These are phyloP conservation scores for Cyphomyrus discorhynchus DNA, from an alignment of 2,113 vertebrate genomes.

Conservation along the genomic window DNA sequence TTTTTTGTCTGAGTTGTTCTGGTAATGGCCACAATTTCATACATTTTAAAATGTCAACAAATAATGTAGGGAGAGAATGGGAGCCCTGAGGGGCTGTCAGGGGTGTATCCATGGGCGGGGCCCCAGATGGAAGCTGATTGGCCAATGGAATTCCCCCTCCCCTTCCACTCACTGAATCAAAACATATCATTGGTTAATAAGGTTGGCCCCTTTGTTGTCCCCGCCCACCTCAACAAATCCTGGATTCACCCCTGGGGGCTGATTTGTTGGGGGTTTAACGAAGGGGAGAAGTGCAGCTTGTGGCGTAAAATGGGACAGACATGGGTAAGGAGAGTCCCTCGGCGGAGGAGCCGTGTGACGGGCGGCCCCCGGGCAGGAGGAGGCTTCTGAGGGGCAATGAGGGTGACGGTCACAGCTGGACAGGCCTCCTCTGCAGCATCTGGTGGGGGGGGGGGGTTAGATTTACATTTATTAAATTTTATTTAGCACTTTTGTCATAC, in stretches of 20 bases:
- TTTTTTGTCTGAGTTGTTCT: not conserved
- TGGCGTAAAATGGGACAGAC: not conserved
- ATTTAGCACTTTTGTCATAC: too few species aligned
- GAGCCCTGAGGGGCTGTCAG: not conserved
- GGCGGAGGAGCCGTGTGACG: not conserved
- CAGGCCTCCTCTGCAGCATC: too few species aligned
- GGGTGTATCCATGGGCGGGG: not conserved
- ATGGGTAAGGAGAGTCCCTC: not conserved
- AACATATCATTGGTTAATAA: not conserved
- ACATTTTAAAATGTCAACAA: not conserved
- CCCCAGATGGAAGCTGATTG: not conserved
- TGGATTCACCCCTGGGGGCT: not conserved
- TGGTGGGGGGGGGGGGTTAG: not conserved
- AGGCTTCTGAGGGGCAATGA: not conserved
- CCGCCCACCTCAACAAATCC: not conserved
- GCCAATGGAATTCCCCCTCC: not conserved
- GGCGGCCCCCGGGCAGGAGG: too few species aligned
- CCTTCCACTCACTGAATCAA: not conserved
- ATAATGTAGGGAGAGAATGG: not conserved
- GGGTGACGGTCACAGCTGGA: too few species aligned
- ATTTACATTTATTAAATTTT: not conserved
- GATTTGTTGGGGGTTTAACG: not conserved
- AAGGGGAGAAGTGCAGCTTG: not conserved
- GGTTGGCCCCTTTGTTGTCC: not conserved
- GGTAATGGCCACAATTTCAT: not conserved